Evolutionary conservation across 2,113 vertebrate genomes (phyloP).

Genomic region (Anguilla rostrata): DNA sequence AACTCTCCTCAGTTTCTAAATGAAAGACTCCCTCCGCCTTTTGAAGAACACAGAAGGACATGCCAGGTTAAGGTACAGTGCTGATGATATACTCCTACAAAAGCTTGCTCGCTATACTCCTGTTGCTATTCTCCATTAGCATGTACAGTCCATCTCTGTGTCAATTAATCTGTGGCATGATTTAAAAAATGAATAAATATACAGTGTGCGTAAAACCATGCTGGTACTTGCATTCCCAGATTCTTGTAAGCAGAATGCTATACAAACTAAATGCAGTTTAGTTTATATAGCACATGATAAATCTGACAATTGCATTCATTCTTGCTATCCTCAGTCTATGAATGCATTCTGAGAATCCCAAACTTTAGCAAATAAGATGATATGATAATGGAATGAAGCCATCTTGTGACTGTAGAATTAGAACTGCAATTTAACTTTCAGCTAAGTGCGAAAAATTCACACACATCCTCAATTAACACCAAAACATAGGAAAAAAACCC

Average conservation of each 20-base stretch:
- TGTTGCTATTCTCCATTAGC: too few relatives aligned
- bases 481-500: neutral
- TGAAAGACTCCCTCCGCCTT: neutral
- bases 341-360: neutral
- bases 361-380: neutral
- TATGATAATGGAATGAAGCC: conserved; percentile 26
- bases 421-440: conserved; percentile 11
- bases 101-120: too few relatives aligned
- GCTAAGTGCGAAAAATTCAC: neutral
- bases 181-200: neutral
- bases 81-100: neutral
- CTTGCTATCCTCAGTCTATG: neutral
- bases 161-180: neutral
- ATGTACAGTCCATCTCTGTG: neutral
- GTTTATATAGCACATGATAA: neutral
- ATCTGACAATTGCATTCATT: neutral
- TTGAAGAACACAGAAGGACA: neutral
- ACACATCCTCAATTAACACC: neutral
- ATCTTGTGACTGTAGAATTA: conserved; percentile 33
- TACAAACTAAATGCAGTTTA: neutral
- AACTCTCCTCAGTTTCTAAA: neutral
- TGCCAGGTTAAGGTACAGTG: neutral
- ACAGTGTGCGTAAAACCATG: neutral
- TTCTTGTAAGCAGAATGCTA: neutral
- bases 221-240: neutral